Evolutionary conservation across 92 coral and sea anemone genomes (phyloP).

Genomic region (Palythoa caribaeorum): DNA sequence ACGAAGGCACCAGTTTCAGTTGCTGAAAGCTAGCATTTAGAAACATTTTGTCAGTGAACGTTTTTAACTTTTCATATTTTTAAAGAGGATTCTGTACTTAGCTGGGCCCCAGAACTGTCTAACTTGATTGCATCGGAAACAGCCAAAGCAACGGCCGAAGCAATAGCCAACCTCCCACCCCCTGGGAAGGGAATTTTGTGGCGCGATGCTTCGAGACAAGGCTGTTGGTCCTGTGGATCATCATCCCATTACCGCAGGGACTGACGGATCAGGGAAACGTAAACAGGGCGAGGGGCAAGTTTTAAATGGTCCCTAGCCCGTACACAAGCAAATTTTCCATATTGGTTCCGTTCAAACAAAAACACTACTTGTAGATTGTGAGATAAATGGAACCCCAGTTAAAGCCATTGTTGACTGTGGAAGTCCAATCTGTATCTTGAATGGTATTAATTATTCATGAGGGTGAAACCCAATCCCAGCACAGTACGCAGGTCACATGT

Average conservation of each 20-base stretch:
- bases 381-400: slow-evolving; percentile 31
- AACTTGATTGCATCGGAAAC: slow-evolving; percentile 55
- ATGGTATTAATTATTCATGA: background rate
- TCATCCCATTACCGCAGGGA: slow-evolving; percentile 37
- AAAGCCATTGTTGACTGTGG: slow-evolving; percentile 56
- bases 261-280: slow-evolving; percentile 23
- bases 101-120: background rate
- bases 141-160: slow-evolving; percentile 51
- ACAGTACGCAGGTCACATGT: no score
- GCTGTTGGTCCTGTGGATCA: slow-evolving; percentile 51
- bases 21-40: no score
- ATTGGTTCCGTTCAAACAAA: slow-evolving; percentile 30
- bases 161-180: background rate
- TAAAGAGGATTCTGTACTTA: background rate
- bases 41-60: no score
- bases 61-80: no score
- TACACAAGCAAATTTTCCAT: slow-evolving; percentile 42
- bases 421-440: slow-evolving; percentile 43
- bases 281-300: slow-evolving; percentile 47
- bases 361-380: background rate
- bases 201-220: slow-evolving; percentile 23
- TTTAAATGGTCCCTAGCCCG: slow-evolving; percentile 32
- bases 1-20: no score
- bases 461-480: no score
- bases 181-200: slow-evolving; percentile 25